Conservation (phyloP, 2,888 invertebrate species). For the Pseudolycoriella hygida region DNA sequence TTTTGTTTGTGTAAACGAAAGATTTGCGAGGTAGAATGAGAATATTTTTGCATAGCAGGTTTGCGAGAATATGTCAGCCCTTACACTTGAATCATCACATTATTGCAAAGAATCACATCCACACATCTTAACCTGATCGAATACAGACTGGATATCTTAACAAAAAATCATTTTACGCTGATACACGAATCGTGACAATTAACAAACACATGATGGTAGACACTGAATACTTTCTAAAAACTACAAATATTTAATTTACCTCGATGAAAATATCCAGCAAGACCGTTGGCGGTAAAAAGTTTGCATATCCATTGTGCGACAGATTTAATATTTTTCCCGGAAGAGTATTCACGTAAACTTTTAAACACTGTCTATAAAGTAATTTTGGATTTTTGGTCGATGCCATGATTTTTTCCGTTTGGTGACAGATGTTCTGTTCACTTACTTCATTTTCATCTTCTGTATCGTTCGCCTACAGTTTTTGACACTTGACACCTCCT, state of each 20-base stretch:
- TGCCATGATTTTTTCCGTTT: not conserved
- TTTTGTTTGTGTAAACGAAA: too few relatives aligned
- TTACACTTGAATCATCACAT: too few relatives aligned
- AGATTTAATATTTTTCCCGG: constrained; percentile 21
- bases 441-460: too few relatives aligned
- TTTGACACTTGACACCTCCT: too few relatives aligned
- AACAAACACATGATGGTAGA: not conserved
- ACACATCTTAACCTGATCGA: too few relatives aligned
- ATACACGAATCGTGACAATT: not conserved
- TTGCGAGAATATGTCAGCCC: too few relatives aligned
- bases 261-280: constrained; percentile 25
- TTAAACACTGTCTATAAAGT: constrained; percentile 21
- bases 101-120: too few relatives aligned
- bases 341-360: constrained; percentile 20
- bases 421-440: not conserved
- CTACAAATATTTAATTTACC: constrained; percentile 17
- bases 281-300: constrained; percentile 23
- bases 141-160: too few relatives aligned
- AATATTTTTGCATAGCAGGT: too few relatives aligned
- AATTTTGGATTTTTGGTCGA: constrained; percentile 14
- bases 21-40: too few relatives aligned
- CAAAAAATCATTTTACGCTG: not conserved
- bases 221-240: constrained; percentile 2
- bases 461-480: too few relatives aligned
- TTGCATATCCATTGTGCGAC: constrained; percentile 21